These are phyloP conservation scores for Calidris pygmaea DNA, from an alignment of 2,113 vertebrate species.

Conservation along the genomic window DNA sequence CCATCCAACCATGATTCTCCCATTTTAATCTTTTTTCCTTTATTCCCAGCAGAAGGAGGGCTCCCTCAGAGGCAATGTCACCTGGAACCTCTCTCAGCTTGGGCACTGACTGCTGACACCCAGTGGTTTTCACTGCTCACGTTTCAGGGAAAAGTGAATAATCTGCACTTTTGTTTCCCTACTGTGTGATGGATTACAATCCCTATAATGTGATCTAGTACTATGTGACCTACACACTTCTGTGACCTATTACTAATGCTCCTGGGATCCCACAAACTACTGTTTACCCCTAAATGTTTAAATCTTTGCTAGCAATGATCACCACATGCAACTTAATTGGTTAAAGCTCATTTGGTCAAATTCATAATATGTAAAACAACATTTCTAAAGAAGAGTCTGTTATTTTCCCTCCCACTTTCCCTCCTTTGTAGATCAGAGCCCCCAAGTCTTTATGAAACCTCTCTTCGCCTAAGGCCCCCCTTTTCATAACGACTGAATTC, in stretches of 20 bases:
- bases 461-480: rapidly evolving
- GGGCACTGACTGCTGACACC: background rate
- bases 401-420: background rate
- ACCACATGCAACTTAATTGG: background rate
- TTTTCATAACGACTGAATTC: background rate
- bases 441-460: background rate
- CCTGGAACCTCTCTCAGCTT: background rate
- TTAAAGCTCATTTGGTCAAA: background rate
- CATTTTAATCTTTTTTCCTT: background rate
- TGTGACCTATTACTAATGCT: background rate
- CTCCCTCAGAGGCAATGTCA: background rate
- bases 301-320: background rate
- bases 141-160: background rate
- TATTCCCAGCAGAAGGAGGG: background rate
- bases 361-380: background rate
- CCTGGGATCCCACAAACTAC: background rate
- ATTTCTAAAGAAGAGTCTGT: background rate
- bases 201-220: background rate
- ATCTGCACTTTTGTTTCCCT: background rate
- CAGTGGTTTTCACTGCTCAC: rapidly evolving
- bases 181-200: too few species aligned
- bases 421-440: background rate
- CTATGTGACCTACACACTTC: background rate
- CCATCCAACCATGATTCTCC: background rate
- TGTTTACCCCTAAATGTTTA: background rate